Evolutionary conservation across 2,888 invertebrate species (phyloP).

Genomic region (Patella depressa): DNA sequence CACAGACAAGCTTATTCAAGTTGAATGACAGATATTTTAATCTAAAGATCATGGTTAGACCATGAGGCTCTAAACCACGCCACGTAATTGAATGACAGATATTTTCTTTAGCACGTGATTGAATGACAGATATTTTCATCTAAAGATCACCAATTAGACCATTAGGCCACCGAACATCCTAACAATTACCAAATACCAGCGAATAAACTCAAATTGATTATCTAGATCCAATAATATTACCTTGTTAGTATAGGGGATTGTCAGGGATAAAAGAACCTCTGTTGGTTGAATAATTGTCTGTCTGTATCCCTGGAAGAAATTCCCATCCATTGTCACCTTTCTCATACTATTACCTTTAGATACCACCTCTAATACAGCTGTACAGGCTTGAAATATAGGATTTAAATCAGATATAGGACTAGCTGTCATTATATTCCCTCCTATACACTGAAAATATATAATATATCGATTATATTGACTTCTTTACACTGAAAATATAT

Average conservation of each 20-base stretch:
- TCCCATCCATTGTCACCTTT: constrained; percentile 78
- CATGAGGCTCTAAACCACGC: no score
- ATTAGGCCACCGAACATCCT: no score
- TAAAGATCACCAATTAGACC: no score
- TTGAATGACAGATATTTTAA: no score
- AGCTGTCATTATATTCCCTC: constrained; percentile 93
- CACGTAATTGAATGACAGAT: no score
- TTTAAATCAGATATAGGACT: constrained; percentile 97
- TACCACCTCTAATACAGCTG: constrained; percentile 52
- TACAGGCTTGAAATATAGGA: constrained; percentile 87
- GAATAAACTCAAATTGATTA: neutral
- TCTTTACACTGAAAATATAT: neutral
- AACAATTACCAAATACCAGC: no score
- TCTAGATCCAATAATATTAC: constrained; percentile 36
- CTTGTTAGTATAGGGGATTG: constrained; percentile 79
- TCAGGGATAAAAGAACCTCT: constrained; percentile 87
- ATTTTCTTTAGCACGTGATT: no score
- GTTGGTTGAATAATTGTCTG: constrained; percentile 80
- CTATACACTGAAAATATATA: constrained; percentile 77
- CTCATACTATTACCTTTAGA: constrained; percentile 50
- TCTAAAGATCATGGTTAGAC: no score
- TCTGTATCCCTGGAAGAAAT: constrained; percentile 91
- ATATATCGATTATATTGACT: neutral
- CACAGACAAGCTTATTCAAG: no score
- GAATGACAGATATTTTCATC: no score